Percentiles rank a stretch among this genome's conserved stretches.
phyloP scores from a whole-genome alignment of 2,797 vertebrate species.

The Pteropus rufus region DNA sequence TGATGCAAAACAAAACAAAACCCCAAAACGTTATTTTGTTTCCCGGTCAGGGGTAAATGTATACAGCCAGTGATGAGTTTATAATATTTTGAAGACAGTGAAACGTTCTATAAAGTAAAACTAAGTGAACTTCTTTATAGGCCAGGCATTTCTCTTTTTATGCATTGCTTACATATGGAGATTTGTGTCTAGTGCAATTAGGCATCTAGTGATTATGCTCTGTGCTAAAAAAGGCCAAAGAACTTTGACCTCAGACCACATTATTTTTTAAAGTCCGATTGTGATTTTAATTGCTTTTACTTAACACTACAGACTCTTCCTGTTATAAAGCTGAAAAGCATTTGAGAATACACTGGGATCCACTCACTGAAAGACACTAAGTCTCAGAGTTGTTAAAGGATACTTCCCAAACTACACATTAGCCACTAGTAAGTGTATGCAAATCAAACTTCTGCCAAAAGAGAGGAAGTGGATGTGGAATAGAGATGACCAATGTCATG shows the following conservation, averaged over 20 bases:
- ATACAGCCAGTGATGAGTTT: background rate
- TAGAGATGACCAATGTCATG: too few species aligned
- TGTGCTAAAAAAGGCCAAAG: background rate
- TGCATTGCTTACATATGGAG: background rate
- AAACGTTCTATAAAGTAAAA: background rate
- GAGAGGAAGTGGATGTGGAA: rapidly evolving
- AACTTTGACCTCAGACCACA: background rate
- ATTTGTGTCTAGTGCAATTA: background rate
- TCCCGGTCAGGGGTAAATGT: background rate
- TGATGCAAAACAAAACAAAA: background rate
- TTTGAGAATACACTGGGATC: background rate
- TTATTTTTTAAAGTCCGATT: background rate
- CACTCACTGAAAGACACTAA: background rate
- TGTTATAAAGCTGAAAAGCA: background rate
- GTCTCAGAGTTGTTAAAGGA: background rate
- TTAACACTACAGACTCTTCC: background rate
- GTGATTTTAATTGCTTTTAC: background rate
- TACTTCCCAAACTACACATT: background rate
- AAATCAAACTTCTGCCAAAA: background rate
- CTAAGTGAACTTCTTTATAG: background rate
- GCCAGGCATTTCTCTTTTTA: background rate
- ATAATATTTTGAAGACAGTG: background rate
- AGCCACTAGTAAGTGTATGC: background rate
- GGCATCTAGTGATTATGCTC: background rate
- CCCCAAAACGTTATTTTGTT: background rate